Percentiles rank a stretch among this genome's conserved stretches.
Evolutionary conservation across 2,797 vertebrate species (phyloP).

Genomic region (Heteromormyrus szaboi): DNA sequence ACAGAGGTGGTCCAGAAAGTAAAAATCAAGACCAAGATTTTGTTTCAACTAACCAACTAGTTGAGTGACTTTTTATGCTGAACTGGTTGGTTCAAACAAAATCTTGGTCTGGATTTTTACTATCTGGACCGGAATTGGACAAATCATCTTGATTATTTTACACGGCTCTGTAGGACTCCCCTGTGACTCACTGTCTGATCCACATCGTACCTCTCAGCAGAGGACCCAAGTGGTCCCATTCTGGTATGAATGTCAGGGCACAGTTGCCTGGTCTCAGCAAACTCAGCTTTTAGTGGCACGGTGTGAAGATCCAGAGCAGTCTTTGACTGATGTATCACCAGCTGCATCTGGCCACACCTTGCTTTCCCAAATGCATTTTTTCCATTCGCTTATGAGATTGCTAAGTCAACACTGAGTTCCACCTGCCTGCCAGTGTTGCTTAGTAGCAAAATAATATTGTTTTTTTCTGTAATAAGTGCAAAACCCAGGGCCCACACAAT

Average conservation of each 20-base stretch:
- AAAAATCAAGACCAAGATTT: not conserved
- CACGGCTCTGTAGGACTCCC: not conserved
- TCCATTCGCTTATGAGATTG: slow-evolving; percentile 42
- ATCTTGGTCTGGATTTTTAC: not conserved
- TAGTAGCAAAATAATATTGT: not conserved
- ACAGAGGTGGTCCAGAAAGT: not conserved
- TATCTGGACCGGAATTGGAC: not conserved
- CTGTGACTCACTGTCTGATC: not conserved
- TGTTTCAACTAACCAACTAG: not conserved
- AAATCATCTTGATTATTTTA: not conserved
- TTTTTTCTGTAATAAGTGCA: not conserved
- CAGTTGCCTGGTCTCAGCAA: not conserved
- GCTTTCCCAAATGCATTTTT: slow-evolving; percentile 37
- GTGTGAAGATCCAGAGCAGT: not conserved
- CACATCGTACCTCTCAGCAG: not conserved
- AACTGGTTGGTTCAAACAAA: not conserved
- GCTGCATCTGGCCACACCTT: not conserved
- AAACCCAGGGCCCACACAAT: not conserved
- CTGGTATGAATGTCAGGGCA: not conserved
- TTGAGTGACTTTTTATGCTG: not conserved
- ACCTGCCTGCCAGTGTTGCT: slow-evolving; percentile 8
- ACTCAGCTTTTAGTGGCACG: not conserved
- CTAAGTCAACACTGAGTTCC: slow-evolving; percentile 30
- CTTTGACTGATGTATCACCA: slow-evolving; percentile 1
- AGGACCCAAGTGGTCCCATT: not conserved